A percentile compares a stretch with the other conserved stretches of the same genome.
These are phyloP conservation scores for Laticauda laticaudata DNA, from an alignment of 2,113 vertebrate species.

Conservation along the genomic window DNA sequence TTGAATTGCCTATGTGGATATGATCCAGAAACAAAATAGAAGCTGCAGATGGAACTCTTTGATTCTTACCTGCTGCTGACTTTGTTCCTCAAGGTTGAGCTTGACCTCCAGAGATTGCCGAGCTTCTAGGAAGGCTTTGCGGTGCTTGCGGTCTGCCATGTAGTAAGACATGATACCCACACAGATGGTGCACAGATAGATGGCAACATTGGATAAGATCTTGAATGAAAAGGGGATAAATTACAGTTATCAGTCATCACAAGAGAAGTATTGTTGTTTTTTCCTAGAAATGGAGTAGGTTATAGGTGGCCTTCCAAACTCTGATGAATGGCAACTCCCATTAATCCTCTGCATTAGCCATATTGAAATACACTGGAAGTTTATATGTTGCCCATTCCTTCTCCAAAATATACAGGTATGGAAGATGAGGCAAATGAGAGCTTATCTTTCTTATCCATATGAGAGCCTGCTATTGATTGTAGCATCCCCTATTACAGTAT, in stretches of 20 bases:
- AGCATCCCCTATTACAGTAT: neutral
- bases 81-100: conserved; percentile 92
- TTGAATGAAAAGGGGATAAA: conserved; percentile 45
- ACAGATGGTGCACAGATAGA: conserved; percentile 83
- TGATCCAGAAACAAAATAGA: neutral
- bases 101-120: conserved; percentile 94
- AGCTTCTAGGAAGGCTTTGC: conserved; percentile 91
- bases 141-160: conserved; percentile 94
- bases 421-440: neutral
- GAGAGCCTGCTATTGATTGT: neutral
- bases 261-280: neutral
- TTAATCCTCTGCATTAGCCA: neutral
- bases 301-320: neutral
- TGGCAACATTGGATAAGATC: conserved; percentile 85
- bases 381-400: neutral
- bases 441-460: neutral
- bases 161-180: conserved; percentile 91
- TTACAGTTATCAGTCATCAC: neutral
- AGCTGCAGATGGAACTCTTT: accelerated
- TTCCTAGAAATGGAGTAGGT: neutral
- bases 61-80: conserved; percentile 87
- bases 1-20: neutral
- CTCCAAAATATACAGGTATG: neutral
- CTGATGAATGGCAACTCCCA: neutral
- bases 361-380: neutral